Base-by-base conservation (phyloP, 2,888 invertebrate species). In the Elmis aenea region DNA sequence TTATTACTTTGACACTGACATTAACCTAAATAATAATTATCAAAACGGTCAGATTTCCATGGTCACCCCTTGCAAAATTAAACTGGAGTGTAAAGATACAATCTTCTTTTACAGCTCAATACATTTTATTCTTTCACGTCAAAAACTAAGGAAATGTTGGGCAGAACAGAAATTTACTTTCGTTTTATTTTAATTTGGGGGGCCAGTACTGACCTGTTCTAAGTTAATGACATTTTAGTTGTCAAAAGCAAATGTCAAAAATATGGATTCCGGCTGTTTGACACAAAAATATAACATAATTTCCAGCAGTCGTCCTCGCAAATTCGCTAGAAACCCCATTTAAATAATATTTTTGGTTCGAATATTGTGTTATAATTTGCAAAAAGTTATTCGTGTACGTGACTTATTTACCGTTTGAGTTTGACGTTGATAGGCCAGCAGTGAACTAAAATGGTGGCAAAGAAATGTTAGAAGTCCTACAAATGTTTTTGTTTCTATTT, bases 401-500 rank as follows among this genome's bases (percentile, higher is more conserved):
- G 11, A 28, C 28, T 23, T 26, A 52, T 52, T 52, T 54, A 49
- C 52, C 48, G 51, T 49, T 52, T 42, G 42, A 50, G 50, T 49
- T 52, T 43, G 42, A 51, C 50, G 44, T 49, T 41, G 45, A 37
- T 38, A 42, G 38, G 36, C 38, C 28, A 42, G 28, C 34, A 31
- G 25, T 21, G 29, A 35, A 30, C 45, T 49, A 55, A 54, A 55
- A 61, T 61, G 59, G 55, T 73, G 69, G 64, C 68, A 74, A 68
- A 78, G 80, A 79, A 76, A 85, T 85, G 84, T 80, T 83, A 80
- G 83, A 83, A 75, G 78, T 81, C 66, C 71, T 83, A 68, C 84
- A 85, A 79, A 85, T 85, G 83, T 85, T 85, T 77, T 78, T 85
- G 75, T 85, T 86, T 74, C 75, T 85, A 69, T 85, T 83, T 74